Evolutionary conservation across 2,797 vertebrate genomes (phyloP), one percentile per base, ranked within the genome.

Genomic region (Masticophis lateralis): DNA sequence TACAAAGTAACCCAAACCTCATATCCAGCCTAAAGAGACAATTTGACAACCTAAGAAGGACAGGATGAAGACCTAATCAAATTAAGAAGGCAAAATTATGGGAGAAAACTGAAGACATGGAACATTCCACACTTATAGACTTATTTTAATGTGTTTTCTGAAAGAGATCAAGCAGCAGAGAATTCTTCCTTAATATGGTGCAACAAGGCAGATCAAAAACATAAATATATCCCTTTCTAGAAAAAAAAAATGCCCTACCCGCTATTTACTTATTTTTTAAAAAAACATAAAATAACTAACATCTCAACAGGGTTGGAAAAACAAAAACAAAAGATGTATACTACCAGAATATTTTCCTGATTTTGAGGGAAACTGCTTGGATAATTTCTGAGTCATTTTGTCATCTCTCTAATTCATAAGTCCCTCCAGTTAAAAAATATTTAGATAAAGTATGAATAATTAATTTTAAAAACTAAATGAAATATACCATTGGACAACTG

Each of bases 401-500:
- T 47, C 12, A 66, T 37, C 9, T 56, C 25, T 56, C 37, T 53
- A 61, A 61, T n/a, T 51, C 27, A 4, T 51, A 61, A 61, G 6
- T 27, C 13, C 59, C 12, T 14, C 11, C 25, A 27, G 37, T 93
- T 93, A 59, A 55, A 93, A 93, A n/a, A 47, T 14, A 88, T 86
- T 95, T 95, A 91, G 91, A 0, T 66, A 91, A 95, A 96, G 92
- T 91, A 95, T 90, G 63, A 43, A 92, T 61, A 94, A 83, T 22
- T 61, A 47, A 59, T 43, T 43, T 5, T 2, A 47, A 43, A 83
- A 90, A n/a, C 6, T 69, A 90, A 53, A 55, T 95, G 91, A 51
- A 96, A 98, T 97, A 98, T 97, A 99, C 99, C 98, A 97, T 94
- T 43, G 95, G 91, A 97, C 99, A 99, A 94, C 96, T 98, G 88